Evolutionary conservation across 2,888 invertebrate species (phyloP), one percentile per base, ranked within the genome.

Genomic region (Spialia ferax): DNA sequence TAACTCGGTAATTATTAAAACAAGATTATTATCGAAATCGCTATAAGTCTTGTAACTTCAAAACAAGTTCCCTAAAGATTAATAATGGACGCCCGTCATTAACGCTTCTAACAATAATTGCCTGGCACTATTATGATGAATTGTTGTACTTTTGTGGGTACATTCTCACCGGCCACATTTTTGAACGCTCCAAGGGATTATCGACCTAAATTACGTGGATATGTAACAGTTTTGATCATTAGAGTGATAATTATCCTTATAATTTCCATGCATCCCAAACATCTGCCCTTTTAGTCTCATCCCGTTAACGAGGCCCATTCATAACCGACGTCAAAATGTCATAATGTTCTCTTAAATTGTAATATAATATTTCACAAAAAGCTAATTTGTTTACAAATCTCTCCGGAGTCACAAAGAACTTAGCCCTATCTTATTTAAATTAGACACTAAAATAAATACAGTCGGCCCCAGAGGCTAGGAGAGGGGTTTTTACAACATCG

Each of bases 1-100:
- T 88, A 87, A 88, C 80, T 84, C 80, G 84, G 90, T 92, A 89
- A 93, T 91, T 92, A 93, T 91, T 87, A 88, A 85, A 89, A 91
- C 88, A 88, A 92, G 93, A 93, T 93, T 88, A 89, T 88, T 91
- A 93, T 93, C 93, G 80, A 85, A 90, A 90, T 88, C 81, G 82
- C 86, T 88, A 84, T 87, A 89, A 88, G 88, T 88, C 88, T 88
- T 86, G 86, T 83, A 80, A 78, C 79, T 79, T 83, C 84, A 86
- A 89, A 92, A 92, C 91, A 86, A 86, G 91, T 91, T 91, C 80
- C 80, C 76, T 79, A 82, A 83, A 86, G 88, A 90, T 90, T 91
- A 89, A 88, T 90, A 89, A 90, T 86, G 85, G 85, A 85, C 82
- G 86, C 81, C 83, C 86, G 88, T 90, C 89, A 93, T 93, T 93